Percentiles rank a stretch among this genome's conserved stretches.
Conservation (phyloP, 2,888 invertebrate species). For the Nomada lathburiana region DNA sequence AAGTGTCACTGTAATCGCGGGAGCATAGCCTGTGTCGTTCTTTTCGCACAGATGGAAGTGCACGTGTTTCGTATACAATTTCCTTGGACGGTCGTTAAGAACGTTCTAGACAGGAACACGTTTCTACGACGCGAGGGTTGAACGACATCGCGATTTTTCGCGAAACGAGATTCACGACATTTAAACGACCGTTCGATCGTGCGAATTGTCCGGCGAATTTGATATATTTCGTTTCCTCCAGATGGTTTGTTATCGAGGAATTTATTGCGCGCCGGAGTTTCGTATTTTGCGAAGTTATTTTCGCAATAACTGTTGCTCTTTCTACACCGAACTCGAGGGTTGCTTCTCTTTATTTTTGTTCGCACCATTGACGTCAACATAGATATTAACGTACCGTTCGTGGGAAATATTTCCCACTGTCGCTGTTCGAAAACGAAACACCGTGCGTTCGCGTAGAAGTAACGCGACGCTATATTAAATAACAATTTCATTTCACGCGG, state of each 20-base stretch:
- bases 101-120: neutral
- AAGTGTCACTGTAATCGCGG: conserved; percentile 32
- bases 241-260: neutral
- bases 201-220: conserved; percentile 7
- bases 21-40: neutral
- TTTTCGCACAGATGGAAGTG: neutral
- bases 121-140: neutral
- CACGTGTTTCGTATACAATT: conserved; percentile 33
- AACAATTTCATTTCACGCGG: conserved; percentile 68
- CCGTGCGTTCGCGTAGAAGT: neutral
- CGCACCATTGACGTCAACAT: too few relatives aligned
- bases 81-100: conserved; percentile 26
- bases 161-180: neutral
- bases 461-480: conserved; percentile 61
- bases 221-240: neutral
- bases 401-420: too few relatives aligned
- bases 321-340: too few relatives aligned
- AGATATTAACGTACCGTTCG: too few relatives aligned
- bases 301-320: too few relatives aligned
- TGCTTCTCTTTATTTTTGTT: too few relatives aligned
- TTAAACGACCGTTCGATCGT: conserved; percentile 26
- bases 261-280: neutral
- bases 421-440: too few relatives aligned
- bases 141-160: neutral
- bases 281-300: too few relatives aligned